These are phyloP conservation scores for Hippocampus zosterae DNA, from an alignment of 2,113 vertebrate genomes.

Conservation along the genomic window DNA sequence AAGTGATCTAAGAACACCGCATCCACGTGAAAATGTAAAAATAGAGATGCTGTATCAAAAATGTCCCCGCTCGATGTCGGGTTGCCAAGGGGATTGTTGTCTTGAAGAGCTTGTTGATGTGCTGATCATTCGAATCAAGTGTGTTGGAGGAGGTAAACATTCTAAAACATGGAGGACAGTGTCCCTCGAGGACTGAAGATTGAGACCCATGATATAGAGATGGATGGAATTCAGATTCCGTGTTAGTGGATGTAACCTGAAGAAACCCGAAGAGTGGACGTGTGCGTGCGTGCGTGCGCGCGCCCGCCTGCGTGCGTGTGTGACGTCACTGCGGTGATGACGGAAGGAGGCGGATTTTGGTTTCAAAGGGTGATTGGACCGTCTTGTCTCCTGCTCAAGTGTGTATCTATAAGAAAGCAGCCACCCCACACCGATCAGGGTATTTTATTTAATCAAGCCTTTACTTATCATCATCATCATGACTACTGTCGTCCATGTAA, in stretches of 20 bases:
- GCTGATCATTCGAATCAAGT: no score
- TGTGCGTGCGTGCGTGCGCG: not conserved
- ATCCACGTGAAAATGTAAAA: no score
- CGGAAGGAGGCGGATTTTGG: slow-evolving; percentile 29
- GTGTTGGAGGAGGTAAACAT: no score
- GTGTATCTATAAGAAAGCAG: slow-evolving; percentile 44
- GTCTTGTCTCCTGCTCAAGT: not conserved
- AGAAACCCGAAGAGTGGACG: not conserved
- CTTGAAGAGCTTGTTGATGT: no score
- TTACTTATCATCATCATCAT: slow-evolving; percentile 38
- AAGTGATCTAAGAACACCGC: no score
- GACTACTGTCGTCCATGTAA: slow-evolving; percentile 73
- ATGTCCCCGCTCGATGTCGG: no score
- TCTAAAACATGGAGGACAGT: no score
- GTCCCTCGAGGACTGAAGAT: no score
- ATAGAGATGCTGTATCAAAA: no score
- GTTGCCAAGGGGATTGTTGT: no score
- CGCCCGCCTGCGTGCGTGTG: slow-evolving; percentile 5
- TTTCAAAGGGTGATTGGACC: slow-evolving; percentile 41
- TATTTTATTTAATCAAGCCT: slow-evolving; percentile 5
- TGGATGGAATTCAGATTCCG: slow-evolving; percentile 13
- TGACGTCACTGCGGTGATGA: slow-evolving; percentile 45
- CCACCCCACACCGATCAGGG: not conserved
- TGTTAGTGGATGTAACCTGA: slow-evolving; percentile 53
- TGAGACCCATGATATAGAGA: no score